phyloP scores from a whole-genome alignment of 1,140 invertebrate genomes.

The Calephelis nemesis region DNA sequence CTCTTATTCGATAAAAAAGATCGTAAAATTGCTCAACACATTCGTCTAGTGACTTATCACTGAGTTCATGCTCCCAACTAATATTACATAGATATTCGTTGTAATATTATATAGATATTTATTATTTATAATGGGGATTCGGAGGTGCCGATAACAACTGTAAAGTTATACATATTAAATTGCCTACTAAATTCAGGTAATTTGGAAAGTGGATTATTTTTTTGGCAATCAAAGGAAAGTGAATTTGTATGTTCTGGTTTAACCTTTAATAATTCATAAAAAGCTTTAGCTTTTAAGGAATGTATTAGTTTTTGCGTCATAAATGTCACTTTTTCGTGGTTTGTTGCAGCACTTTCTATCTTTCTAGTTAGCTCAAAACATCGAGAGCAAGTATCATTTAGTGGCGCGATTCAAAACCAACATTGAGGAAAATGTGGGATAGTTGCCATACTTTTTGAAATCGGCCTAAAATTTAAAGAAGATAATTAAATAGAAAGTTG shows the following conservation, averaged over 20 bases:
- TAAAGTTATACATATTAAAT: slow-evolving; percentile 19
- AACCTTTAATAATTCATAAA: slow-evolving; percentile 12
- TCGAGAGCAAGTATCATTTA: slow-evolving; percentile 13
- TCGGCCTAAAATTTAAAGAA: too few species aligned
- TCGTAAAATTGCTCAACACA: slow-evolving; percentile 14
- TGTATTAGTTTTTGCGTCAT: slow-evolving; percentile 15
- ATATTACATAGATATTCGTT: too few species aligned
- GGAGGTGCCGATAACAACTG: slow-evolving; percentile 8
- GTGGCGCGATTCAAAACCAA: slow-evolving; percentile 17
- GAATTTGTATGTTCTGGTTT: slow-evolving; percentile 3
- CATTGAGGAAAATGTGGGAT: not conserved
- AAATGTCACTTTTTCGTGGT: slow-evolving; percentile 11
- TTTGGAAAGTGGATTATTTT: slow-evolving; percentile 16
- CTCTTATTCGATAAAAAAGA: too few species aligned
- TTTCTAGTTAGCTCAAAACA: slow-evolving; percentile 16
- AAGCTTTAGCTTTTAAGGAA: slow-evolving; percentile 23
- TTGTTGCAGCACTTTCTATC: not conserved
- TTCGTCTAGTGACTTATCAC: too few species aligned
- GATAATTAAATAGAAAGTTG: too few species aligned
- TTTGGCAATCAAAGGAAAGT: slow-evolving; percentile 17
- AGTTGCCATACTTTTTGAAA: too few species aligned
- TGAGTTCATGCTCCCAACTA: too few species aligned
- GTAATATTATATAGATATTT: too few species aligned
- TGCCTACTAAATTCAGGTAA: slow-evolving; percentile 8
- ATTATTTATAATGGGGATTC: slow-evolving; percentile 5